Evolutionary conservation across 35 echinoderm and acorn worm species (phyloP).

Genomic region (Ophiothrix spiculata): DNA sequence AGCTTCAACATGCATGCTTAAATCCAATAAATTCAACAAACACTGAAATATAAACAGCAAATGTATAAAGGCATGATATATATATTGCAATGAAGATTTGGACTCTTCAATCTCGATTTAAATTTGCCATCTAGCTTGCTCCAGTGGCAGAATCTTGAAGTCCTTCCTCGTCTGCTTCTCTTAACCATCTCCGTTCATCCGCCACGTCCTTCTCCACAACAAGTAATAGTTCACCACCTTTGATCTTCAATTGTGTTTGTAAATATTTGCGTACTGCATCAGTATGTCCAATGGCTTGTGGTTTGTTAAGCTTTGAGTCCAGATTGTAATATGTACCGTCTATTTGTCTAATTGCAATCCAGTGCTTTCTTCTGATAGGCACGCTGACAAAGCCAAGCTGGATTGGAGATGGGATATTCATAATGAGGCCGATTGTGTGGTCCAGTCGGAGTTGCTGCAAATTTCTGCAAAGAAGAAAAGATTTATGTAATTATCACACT

Average conservation of each 20-base stretch:
- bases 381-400: conserved; percentile 91
- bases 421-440: conserved; percentile 74
- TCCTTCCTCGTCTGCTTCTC: neutral
- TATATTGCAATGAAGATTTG: no score
- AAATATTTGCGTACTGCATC: conserved; percentile 62
- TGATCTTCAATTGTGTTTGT: conserved; percentile 49
- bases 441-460: conserved; percentile 53
- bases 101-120: no score
- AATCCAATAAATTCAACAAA: no score
- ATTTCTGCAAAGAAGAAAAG: conserved; percentile 53
- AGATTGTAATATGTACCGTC: conserved; percentile 87
- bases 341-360: conserved; percentile 85
- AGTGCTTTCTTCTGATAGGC: conserved; percentile 89
- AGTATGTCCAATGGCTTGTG: conserved; percentile 55
- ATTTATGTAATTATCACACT: no score
- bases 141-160: neutral
- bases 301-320: conserved; percentile 95
- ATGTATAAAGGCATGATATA: no score
- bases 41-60: no score
- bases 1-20: no score
- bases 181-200: conserved; percentile 49
- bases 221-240: conserved; percentile 86
- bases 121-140: neutral
- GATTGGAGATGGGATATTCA: conserved; percentile 89
- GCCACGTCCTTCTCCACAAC: conserved; percentile 69